Evolutionary conservation across 2,888 invertebrate species (phyloP).

Genomic region (Sminthurides aquaticus): DNA sequence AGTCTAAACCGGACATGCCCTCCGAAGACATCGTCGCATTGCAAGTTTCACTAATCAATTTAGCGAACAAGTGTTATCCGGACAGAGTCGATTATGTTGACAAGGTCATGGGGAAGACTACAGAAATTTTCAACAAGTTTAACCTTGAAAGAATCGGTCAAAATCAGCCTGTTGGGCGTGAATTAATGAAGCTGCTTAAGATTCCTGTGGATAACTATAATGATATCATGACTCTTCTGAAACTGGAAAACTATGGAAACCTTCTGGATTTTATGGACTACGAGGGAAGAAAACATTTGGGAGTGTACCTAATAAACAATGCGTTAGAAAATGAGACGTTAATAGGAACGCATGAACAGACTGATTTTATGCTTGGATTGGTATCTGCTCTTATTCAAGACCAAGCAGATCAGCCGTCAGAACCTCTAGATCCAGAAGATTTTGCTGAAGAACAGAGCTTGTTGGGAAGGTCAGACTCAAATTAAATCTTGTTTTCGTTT

Average conservation of each 20-base stretch:
- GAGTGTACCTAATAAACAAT: conserved; percentile 81
- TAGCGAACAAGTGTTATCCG: conserved; percentile 94
- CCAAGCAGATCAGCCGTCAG: conserved; percentile 63
- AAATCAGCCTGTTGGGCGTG: conserved; percentile 78
- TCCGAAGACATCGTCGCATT: conserved; percentile 91
- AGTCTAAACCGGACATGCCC: conserved; percentile 90
- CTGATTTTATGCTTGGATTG: conserved; percentile 52
- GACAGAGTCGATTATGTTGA: conserved; percentile 91
- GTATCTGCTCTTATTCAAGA: conserved; percentile 79
- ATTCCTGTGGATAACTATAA: conserved; percentile 93
- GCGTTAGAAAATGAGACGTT: conserved; percentile 81
- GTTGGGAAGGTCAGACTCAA: conserved; percentile 70
- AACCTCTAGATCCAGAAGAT: conserved; percentile 80
- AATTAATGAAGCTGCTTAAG: conserved; percentile 83
- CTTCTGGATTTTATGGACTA: conserved; percentile 82
- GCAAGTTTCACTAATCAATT: conserved; percentile 86
- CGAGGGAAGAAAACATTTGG: conserved; percentile 73
- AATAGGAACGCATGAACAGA: conserved; percentile 81
- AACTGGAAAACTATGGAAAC: conserved; percentile 77
- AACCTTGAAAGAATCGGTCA: conserved; percentile 72
- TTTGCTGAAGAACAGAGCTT: conserved; percentile 93
- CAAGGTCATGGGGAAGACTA: conserved; percentile 83
- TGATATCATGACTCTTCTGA: conserved; percentile 77
- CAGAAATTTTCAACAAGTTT: conserved; percentile 80
- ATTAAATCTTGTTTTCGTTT: no score